phyloP scores from a whole-genome alignment of 2,797 vertebrate species.

The Pelobates cultripes region DNA sequence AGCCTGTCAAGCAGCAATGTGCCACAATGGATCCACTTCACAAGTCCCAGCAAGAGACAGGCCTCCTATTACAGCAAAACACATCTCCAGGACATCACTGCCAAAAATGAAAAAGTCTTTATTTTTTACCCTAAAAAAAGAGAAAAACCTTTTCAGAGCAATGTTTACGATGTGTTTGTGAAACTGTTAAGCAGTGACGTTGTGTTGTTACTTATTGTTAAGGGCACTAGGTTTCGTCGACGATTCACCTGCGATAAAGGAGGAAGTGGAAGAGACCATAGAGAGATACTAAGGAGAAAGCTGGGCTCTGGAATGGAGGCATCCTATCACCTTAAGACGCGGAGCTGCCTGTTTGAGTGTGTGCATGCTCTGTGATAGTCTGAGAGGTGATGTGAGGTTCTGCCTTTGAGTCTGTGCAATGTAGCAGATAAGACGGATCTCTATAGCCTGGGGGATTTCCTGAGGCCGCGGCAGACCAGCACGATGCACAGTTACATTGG shows the following conservation, averaged over 20 bases:
- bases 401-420: constrained; percentile 69
- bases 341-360: neutral
- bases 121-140: too few species aligned
- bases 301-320: neutral
- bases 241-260: neutral
- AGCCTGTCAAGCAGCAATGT: too few species aligned
- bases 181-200: too few species aligned
- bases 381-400: constrained; percentile 68
- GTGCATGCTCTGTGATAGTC: constrained; percentile 37
- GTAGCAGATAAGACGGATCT: constrained; percentile 71
- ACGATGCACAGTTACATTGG: constrained; percentile 67
- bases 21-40: too few species aligned
- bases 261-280: neutral
- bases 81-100: too few species aligned
- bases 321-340: neutral
- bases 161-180: too few species aligned
- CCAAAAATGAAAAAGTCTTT: too few species aligned
- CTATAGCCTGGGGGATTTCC: constrained; percentile 77
- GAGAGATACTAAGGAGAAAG: neutral
- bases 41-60: too few species aligned
- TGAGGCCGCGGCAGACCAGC: constrained; percentile 74
- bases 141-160: too few species aligned
- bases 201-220: too few species aligned
- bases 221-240: too few species aligned
- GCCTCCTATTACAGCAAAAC: too few species aligned